Evolutionary conservation across 2,797 vertebrate species (phyloP), one percentile per base, ranked within the genome.

Genomic region (Octomys mimax): DNA sequence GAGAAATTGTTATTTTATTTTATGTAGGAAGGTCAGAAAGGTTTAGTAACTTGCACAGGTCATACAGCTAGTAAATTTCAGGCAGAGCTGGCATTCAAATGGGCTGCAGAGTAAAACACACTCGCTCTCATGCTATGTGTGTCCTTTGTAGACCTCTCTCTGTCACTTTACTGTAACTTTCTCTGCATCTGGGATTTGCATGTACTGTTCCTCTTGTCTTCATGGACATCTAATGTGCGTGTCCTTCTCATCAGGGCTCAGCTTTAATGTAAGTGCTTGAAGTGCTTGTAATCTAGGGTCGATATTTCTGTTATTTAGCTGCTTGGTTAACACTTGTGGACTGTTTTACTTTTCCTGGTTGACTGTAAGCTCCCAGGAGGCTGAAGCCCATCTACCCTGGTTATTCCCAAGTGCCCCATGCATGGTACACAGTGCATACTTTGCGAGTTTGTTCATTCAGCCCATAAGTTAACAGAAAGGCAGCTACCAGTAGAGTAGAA

Each of bases 1-100:
- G 73, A 79, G 91, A 78, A 84, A 92, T 66, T 78, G 75, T 73
- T 75, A 26, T 85, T 19, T 62, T 88, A 0, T 88, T 83, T 96
- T 81, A 82, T n/a, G n/a, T 54, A 85, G 42, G 68, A 77, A 80
- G 42, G 36, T 84, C 22, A 39, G 61, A 78, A 73, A 96, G 78
- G 68, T 62, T 85, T 49, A 85, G 33, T 82, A 88, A 92, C 62
- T 78, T 95, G 62, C n/a, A 31, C 5, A 39, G 42, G 31, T 36
- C 46, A 83, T 59, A 80, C 7, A 89, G 80, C 59, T 82, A 10
- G 22, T 70, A 61, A 49, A 66, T 46, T 24, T 82, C 57, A 81
- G 71, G 64, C 28, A 64, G 85, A 82, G 28, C 21, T 83, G 33
- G 49, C 28, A 64, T 87, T 91, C 82, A 59, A 42, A 26, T 11